Conservation (phyloP, 2,888 invertebrate genomes). For the Diogma glabrata region DNA sequence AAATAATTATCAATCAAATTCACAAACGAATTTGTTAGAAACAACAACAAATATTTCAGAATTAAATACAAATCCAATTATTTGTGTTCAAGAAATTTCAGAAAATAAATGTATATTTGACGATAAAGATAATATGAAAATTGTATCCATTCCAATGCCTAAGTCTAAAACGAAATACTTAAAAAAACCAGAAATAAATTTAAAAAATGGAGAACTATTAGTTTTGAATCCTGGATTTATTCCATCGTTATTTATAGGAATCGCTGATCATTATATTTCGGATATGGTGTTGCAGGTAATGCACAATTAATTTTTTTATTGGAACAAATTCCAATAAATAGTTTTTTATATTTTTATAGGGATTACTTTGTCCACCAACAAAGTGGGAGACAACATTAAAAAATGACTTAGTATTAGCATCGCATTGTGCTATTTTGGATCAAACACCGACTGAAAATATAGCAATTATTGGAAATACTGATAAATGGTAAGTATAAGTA, state of each 20-base stretch:
- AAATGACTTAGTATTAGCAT: conserved; percentile 40
- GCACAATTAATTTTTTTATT: no score
- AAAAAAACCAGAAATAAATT: background rate
- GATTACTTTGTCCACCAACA: conserved; percentile 43
- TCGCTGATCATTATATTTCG: conserved; percentile 55
- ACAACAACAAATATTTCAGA: conserved; percentile 72
- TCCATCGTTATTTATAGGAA: conserved; percentile 47
- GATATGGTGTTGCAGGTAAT: conserved; percentile 70
- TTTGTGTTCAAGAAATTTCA: conserved; percentile 14
- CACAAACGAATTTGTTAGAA: no score
- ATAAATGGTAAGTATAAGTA: conserved; percentile 66
- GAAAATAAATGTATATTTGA: no score
- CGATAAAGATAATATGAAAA: no score
- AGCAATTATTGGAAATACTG: conserved; percentile 69
- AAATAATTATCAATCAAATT: conserved; percentile 26
- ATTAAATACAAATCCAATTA: conserved; percentile 35
- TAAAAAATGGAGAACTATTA: conserved; percentile 23
- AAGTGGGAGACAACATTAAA: conserved; percentile 46
- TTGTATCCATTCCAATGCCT: conserved; percentile 49
- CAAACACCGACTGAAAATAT: conserved; percentile 65
- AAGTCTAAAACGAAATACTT: conserved; percentile 29
- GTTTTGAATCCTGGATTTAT: conserved; percentile 39
- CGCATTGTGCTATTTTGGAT: conserved; percentile 46
- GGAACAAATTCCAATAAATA: no score
- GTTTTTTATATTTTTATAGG: no score